Percentiles rank a stretch among this genome's conserved stretches.
phyloP scores from a whole-genome alignment of 2,888 invertebrate genomes.

The Pollenia griseotomentosa region DNA sequence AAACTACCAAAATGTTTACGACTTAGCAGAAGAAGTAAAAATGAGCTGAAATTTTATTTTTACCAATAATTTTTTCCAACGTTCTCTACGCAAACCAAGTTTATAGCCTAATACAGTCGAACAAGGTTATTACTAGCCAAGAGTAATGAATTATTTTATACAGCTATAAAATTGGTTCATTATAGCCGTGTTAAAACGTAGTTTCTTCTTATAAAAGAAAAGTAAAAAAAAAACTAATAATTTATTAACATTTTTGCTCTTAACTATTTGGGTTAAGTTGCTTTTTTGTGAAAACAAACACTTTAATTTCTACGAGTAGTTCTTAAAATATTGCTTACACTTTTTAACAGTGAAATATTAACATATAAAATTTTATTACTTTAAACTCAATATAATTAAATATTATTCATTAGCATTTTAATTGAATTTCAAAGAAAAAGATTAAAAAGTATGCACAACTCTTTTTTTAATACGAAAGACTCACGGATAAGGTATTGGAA shows the following conservation, averaged over 20 bases:
- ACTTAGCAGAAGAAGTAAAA: background rate
- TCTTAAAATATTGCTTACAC: background rate
- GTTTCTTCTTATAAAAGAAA: no score
- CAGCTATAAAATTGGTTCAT: no score
- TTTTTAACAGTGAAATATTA: background rate
- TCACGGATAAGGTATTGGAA: no score
- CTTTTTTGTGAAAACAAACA: background rate
- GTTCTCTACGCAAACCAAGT: background rate
- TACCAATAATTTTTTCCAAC: background rate
- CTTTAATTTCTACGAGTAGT: no score
- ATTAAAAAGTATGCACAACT: background rate
- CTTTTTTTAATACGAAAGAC: no score
- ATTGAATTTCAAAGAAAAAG: slow-evolving; percentile 8
- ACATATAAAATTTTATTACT: slow-evolving; percentile 16
- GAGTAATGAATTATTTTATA: no score
- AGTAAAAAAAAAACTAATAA: no score
- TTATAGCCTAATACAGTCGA: no score
- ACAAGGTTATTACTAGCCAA: no score
- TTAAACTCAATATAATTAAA: background rate
- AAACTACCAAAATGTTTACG: slow-evolving; percentile 27
- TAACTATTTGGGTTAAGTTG: no score
- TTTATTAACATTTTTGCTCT: no score
- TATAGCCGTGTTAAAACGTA: no score
- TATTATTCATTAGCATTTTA: slow-evolving; percentile 2
- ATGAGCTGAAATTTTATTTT: background rate